These are phyloP conservation scores for Microchrysa polita DNA, from an alignment of 2,888 invertebrate species.

Conservation along the genomic window DNA sequence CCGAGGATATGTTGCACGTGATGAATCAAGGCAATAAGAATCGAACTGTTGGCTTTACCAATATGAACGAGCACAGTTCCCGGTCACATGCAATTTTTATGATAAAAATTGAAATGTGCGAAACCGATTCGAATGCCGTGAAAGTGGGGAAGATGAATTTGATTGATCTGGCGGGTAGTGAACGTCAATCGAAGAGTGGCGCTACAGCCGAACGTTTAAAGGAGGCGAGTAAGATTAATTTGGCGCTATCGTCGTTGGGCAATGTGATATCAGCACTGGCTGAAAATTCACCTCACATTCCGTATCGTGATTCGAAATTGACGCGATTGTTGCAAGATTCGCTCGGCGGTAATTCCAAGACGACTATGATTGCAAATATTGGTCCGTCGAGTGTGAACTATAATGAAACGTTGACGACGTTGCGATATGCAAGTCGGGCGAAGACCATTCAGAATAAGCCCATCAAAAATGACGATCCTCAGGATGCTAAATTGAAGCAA, in stretches of 20 bases:
- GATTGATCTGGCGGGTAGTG: constrained; percentile 98
- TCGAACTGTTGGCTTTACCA: constrained; percentile 93
- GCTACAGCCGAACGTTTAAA: constrained; percentile 92
- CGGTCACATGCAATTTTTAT: constrained; percentile 98
- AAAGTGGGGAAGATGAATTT: constrained; percentile 95
- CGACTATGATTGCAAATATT: constrained; percentile 99
- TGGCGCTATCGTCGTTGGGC: constrained; percentile 95
- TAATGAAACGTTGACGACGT: constrained; percentile 96
- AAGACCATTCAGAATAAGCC: constrained; percentile 99
- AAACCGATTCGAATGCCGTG: constrained; percentile 68
- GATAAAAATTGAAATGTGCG: constrained; percentile 95
- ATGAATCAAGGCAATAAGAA: constrained; percentile 94
- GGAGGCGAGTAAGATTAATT: constrained; percentile 97
- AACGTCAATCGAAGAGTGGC: constrained; percentile 95
- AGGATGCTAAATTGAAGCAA: constrained; percentile 94
- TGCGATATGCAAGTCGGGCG: constrained; percentile 95
- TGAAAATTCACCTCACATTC: constrained; percentile 94
- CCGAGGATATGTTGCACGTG: constrained; percentile 91
- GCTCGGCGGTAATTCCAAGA: constrained; percentile 97
- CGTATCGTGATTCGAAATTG: constrained; percentile 96
- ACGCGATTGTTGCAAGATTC: constrained; percentile 97
- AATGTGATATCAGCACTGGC: constrained; percentile 98
- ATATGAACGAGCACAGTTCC: constrained; percentile 99
- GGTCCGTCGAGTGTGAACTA: constrained; percentile 98
- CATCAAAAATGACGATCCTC: constrained; percentile 98